These are phyloP conservation scores for Notarius quadriscutis DNA, from an alignment of 2,113 vertebrate genomes.

Conservation along the genomic window DNA sequence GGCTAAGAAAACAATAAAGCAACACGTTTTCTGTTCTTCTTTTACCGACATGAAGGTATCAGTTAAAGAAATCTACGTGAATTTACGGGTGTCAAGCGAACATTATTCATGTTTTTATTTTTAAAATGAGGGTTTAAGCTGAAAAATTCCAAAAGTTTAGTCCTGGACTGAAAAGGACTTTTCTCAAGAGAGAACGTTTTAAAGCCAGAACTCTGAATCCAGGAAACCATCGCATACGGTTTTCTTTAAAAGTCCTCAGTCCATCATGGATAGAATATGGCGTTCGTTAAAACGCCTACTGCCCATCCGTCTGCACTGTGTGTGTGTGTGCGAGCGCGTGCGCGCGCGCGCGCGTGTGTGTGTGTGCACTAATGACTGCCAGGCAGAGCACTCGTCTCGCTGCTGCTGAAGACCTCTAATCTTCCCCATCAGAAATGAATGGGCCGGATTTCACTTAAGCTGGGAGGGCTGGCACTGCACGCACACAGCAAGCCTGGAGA, in stretches of 20 bases:
- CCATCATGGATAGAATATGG: slow-evolving; percentile 12
- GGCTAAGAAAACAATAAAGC: not conserved
- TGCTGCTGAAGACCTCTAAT: slow-evolving; percentile 57
- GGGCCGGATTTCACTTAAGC: slow-evolving; percentile 58
- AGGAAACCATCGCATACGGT: not conserved
- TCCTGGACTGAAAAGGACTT: not conserved
- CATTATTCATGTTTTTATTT: not conserved
- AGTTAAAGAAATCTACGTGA: not conserved
- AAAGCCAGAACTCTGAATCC: not conserved
- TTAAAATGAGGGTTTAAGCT: not conserved
- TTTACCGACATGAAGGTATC: not conserved
- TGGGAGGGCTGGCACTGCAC: slow-evolving; percentile 44
- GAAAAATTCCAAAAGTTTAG: not conserved
- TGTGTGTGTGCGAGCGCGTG: slow-evolving; percentile 35
- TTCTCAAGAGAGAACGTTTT: not conserved
- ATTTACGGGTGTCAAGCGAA: not conserved
- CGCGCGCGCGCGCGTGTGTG: slow-evolving; percentile 32
- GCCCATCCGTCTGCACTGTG: slow-evolving; percentile 17
- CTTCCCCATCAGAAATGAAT: slow-evolving; percentile 57
- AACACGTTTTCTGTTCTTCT: not conserved
- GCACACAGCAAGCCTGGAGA: slow-evolving; percentile 41
- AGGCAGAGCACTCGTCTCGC: slow-evolving; percentile 46
- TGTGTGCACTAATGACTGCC: slow-evolving; percentile 49
- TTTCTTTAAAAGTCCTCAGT: slow-evolving; percentile 26
- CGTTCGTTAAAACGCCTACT: slow-evolving; percentile 31